Base-by-base conservation (phyloP, 2,113 vertebrate species). In the Brachyhypopomus gauderio region DNA sequence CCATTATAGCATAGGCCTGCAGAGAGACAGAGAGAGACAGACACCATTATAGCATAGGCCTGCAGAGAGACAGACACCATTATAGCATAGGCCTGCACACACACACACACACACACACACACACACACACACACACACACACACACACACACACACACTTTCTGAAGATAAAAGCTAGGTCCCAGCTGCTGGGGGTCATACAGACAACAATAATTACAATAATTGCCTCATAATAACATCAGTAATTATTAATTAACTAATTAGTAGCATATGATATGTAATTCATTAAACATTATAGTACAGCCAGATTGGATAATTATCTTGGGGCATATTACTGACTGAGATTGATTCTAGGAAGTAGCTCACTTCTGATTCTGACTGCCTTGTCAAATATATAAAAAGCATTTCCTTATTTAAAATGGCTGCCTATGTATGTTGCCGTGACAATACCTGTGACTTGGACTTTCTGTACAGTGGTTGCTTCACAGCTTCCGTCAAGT, bases 381-480 rank as follows among this genome's bases (percentile, higher is more conserved):
- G 45, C 45, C 9, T 52, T 11, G 45, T 52, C 9, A 52, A 52
- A 52, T 52, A 52, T 52, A 52, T 52, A 14, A 14, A 12, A 52
- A 52, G 45, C 12, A 41, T 1, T 41, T 5, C 41, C 12, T 12
- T n/a, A 60, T 60, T 60, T 22, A 16, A 63, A 27, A 20, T 67
- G 8, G 16, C 23, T 20, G 58, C 58, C n/a, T 20, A 52, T 36
- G 12, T 9, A 56, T 25, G 48, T 20, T 45, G n/a, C 23, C 19
- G 19, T 1, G 16, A 7, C 12, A 4, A 72, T 94, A 98, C 98
- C 97, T 99, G 98, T 91, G 98, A 98, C 91, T 99, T 99, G 75
- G 97, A 98, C 92, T 99, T 97, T 91, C 96, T 96, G 93, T 97
- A 98, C 86, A 99, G 92, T 0, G 97, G 96, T 87, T 96, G 96